Conservation (phyloP, 2,113 vertebrate species). For the Xerus inauris region DNA sequence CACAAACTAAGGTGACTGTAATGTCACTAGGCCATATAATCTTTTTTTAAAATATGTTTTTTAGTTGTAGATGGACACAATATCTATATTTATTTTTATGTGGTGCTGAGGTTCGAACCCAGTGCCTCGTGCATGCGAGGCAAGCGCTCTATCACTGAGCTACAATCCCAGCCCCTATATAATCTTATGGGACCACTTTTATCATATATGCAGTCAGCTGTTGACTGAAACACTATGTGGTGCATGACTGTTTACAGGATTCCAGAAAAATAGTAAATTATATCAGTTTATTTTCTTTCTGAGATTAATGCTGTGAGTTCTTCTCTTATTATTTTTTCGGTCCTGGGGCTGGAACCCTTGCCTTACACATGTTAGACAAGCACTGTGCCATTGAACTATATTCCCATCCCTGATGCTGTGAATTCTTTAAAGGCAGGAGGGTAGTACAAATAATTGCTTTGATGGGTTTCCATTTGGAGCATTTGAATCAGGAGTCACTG, state of each 20-base stretch:
- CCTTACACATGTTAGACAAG: not conserved
- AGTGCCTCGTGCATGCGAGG: too few species aligned
- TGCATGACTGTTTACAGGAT: not conserved
- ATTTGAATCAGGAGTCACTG: not conserved
- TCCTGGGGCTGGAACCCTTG: not conserved
- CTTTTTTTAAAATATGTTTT: too few species aligned
- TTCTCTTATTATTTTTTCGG: too few species aligned
- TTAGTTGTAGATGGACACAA: too few species aligned
- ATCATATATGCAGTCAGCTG: not conserved
- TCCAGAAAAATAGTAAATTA: not conserved
- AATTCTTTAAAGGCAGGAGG: not conserved
- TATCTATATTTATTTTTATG: too few species aligned
- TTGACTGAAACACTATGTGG: not conserved
- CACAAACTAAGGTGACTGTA: too few species aligned
- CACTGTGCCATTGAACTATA: not conserved
- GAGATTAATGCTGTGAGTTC: not conserved
- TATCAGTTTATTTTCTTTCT: not conserved
- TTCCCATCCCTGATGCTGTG: not conserved
- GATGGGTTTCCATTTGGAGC: not conserved
- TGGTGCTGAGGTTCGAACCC: too few species aligned
- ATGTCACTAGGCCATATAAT: not conserved
- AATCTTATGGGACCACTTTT: not conserved
- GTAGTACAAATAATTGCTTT: not conserved
- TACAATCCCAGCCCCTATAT: too few species aligned
- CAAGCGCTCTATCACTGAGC: too few species aligned